Evolutionary conservation across 2,888 invertebrate genomes (phyloP).

Genomic region (Acanthosepion pharaonis): DNA sequence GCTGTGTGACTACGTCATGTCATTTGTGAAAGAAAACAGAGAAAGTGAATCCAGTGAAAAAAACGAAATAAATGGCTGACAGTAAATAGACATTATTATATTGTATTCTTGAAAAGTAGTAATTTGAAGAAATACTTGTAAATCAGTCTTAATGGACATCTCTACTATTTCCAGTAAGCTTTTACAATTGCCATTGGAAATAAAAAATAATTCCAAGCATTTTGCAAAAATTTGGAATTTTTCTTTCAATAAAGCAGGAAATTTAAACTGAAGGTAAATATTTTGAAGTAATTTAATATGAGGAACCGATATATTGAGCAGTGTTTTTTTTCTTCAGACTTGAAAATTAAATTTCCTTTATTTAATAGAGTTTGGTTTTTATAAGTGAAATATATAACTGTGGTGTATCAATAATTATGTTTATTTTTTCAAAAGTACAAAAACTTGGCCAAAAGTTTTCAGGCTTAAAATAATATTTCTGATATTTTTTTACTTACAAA

Average conservation of each 20-base stretch:
- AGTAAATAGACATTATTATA: too few species aligned
- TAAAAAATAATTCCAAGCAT: too few species aligned
- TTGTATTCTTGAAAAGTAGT: too few species aligned
- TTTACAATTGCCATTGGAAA: too few species aligned
- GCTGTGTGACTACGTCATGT: too few species aligned
- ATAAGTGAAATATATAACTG: not conserved
- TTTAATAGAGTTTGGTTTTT: not conserved
- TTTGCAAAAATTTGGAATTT: not conserved
- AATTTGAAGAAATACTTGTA: too few species aligned
- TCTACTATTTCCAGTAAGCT: too few species aligned
- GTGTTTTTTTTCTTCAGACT: not conserved
- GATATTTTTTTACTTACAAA: too few species aligned
- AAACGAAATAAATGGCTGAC: too few species aligned
- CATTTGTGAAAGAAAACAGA: too few species aligned
- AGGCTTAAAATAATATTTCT: not conserved
- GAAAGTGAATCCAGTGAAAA: too few species aligned
- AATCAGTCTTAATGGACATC: too few species aligned
- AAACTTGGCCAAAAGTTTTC: not conserved
- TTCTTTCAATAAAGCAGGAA: not conserved
- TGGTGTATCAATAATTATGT: not conserved
- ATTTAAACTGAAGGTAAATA: not conserved
- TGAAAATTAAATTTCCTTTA: not conserved
- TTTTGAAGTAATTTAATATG: not conserved
- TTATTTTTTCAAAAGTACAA: not conserved
- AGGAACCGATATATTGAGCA: not conserved